Conservation (phyloP, 92 coral and sea anemone species). For the Heteractis magnifica region DNA sequence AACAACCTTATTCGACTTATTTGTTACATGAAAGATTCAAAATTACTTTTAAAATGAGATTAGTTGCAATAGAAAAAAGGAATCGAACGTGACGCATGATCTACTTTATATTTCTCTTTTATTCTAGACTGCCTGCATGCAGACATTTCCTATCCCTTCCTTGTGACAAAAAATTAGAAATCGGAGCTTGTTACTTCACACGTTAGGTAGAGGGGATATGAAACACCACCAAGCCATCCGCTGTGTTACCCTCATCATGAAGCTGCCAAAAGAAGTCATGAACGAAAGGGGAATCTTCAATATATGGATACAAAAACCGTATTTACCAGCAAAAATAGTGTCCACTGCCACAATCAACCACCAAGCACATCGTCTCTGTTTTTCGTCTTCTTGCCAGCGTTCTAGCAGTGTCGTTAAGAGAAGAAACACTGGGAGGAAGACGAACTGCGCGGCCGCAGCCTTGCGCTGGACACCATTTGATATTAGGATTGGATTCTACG, state of each 20-base stretch:
- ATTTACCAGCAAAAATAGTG: constrained; percentile 95
- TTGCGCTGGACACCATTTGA: constrained; percentile 98
- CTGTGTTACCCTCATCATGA: too few species aligned
- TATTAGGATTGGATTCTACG: constrained; percentile 90
- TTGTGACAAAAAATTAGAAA: too few species aligned
- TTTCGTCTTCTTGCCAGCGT: constrained; percentile 47
- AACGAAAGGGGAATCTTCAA: not conserved
- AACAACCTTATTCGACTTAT: not conserved
- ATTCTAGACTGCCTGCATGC: too few species aligned
- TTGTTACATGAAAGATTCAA: too few species aligned
- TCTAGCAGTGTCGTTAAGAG: constrained; percentile 35
- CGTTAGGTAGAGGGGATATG: too few species aligned
- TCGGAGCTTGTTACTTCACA: too few species aligned
- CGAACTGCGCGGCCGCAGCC: constrained; percentile 96
- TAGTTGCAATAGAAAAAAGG: too few species aligned
- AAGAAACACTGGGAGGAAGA: constrained; percentile 61
- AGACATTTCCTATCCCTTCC: too few species aligned
- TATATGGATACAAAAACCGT: not conserved
- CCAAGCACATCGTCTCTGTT: constrained; percentile 69
- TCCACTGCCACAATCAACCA: constrained; percentile 91
- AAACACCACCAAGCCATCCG: too few species aligned
- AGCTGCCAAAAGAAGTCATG: not conserved
- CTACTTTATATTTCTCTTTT: too few species aligned
- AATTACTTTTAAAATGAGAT: not conserved
- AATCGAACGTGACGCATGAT: too few species aligned